These are phyloP conservation scores for Dastarcus helophoroides DNA, from an alignment of 2,888 invertebrate genomes.

Conservation along the genomic window DNA sequence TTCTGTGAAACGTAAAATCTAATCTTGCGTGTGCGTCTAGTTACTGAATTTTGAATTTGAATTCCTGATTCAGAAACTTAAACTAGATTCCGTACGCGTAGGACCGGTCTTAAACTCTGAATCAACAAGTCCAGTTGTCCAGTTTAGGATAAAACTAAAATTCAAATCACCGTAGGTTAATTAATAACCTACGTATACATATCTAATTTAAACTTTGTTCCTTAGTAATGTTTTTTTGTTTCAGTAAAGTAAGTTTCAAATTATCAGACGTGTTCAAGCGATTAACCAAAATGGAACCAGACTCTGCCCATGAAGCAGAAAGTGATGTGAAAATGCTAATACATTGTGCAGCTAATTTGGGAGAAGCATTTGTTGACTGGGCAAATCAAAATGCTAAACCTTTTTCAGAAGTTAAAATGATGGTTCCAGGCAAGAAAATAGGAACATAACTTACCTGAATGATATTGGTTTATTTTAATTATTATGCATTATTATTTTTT, in stretches of 20 bases:
- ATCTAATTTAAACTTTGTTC: background rate
- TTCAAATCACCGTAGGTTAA: no score
- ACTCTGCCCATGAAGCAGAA: constrained; percentile 53
- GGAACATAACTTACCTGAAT: no score
- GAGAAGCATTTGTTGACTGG: constrained; percentile 48
- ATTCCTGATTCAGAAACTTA: no score
- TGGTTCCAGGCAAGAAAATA: constrained; percentile 20
- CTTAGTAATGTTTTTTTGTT: constrained; percentile 12
- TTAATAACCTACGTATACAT: constrained; percentile 3
- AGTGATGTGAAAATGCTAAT: constrained; percentile 53
- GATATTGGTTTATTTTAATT: no score
- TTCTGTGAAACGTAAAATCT: no score
- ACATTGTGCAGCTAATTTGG: constrained; percentile 46
- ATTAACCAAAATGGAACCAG: constrained; percentile 38
- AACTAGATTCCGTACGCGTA: no score
- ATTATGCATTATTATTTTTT: no score
- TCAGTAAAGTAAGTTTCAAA: constrained; percentile 36
- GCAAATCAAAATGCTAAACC: constrained; percentile 34
- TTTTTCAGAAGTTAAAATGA: constrained; percentile 28
- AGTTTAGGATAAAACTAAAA: no score
- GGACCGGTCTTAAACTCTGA: no score
- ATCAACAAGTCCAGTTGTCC: no score
- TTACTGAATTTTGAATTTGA: no score
- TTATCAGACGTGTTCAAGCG: constrained; percentile 45
- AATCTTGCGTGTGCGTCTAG: no score